Base-by-base conservation (phyloP, 92 coral and sea anemone genomes). In the Heliopora coerulea region DNA sequence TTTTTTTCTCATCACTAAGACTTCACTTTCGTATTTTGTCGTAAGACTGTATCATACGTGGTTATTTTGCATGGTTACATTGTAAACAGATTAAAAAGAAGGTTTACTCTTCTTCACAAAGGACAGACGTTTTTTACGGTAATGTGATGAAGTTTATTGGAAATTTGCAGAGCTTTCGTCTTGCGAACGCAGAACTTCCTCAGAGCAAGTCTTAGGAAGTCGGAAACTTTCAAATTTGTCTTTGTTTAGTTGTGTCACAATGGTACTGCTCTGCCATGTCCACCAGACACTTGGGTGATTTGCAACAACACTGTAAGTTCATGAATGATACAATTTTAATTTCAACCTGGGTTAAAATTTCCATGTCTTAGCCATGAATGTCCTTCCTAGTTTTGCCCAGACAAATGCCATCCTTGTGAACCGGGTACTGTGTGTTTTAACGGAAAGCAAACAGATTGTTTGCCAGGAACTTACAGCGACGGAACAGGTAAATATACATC, bases 341-440 rank as follows among this genome's bases (percentile, higher is more conserved):
- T 23, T 28, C 29, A 29, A 23, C 27, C 4, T 9, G 3, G 9
- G 0, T 3, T 39, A 29, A 37, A n/a, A 33, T 19, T 50, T 70
- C 21, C 15, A 1, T 56, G 23, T 19, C 61, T 10, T 26, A 26
- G 21, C 15, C 14, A 31, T 24, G n/a, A 46, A 46, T 15, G 0
- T 62, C 44, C n/a, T 9, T 72, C 32, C 39, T 56, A 92, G 97
- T 85, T 82, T 68, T 92, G 97, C 62, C 97, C 97, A 46, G 93
- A 85, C 19, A 72, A 66, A 8, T 92, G 97, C 69, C 84, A 65
- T 65, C 93, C 96, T 28, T 92, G 97, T 54, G 93, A 92, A 68
- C 86, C 88, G 57, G 97, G 97, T 10, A 92, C 97, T 5, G 96
- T 90, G 4, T 92, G 97, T 68, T 87, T 83, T 39, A 85, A 92